A percentile compares a stretch with the other conserved stretches of the same genome.
These are phyloP conservation scores for Aporophyla lueneburgensis DNA, from an alignment of 2,888 invertebrate genomes.

Conservation along the genomic window DNA sequence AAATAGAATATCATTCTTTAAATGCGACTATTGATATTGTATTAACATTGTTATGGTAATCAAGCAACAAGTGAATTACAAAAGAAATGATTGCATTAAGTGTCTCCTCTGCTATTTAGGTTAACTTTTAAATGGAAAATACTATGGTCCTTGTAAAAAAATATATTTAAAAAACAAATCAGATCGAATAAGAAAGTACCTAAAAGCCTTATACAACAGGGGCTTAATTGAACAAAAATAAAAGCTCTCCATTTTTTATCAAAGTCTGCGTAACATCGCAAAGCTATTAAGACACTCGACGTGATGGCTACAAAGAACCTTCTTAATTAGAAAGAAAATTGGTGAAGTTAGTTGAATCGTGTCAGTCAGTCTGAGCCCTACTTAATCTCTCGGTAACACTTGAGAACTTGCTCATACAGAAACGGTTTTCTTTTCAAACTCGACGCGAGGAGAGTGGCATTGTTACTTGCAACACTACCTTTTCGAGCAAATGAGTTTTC, in stretches of 20 bases:
- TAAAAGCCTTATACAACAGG: conserved; percentile 7
- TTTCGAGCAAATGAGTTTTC: conserved; percentile 61
- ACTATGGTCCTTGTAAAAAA: conserved; percentile 1
- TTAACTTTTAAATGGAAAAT: conserved; percentile 7
- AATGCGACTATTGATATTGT: not conserved
- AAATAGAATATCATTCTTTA: not conserved
- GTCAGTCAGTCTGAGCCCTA: conserved; percentile 62
- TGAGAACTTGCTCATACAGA: conserved; percentile 56
- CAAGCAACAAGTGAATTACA: conserved; percentile 8
- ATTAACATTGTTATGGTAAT: conserved; percentile 11
- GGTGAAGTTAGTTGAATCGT: conserved; percentile 70
- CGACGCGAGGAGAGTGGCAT: conserved; percentile 49
- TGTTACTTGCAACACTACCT: conserved; percentile 57
- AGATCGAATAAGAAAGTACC: conserved; percentile 17
- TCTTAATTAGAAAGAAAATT: conserved; percentile 74
- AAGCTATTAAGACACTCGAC: conserved; percentile 64
- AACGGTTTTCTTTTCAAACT: conserved; percentile 61
- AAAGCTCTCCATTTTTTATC: conserved; percentile 37
- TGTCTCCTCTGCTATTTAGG: conserved; percentile 3
- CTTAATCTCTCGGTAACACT: conserved; percentile 65
- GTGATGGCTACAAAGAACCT: conserved; percentile 67
- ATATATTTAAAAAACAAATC: not conserved
- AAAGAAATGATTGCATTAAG: conserved; percentile 10
- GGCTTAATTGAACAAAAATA: conserved; percentile 41
- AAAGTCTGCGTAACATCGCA: conserved; percentile 39